Conservation (phyloP, 2,113 vertebrate genomes). For the Mesoclemmys tuberculata region DNA sequence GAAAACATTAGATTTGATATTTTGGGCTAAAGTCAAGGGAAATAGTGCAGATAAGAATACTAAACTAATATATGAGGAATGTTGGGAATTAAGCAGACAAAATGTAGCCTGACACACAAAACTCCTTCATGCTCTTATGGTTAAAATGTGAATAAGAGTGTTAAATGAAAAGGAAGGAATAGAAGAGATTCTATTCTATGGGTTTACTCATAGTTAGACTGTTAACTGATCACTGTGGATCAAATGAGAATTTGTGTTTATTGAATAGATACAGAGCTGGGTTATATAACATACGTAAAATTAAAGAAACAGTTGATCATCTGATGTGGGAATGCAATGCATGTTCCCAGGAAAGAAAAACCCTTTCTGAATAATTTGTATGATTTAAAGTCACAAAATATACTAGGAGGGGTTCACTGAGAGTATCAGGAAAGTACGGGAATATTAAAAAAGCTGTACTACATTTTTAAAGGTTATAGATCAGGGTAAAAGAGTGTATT, state of each 20-base stretch:
- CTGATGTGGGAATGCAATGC: background rate
- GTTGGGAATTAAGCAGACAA: background rate
- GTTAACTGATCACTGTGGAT: background rate
- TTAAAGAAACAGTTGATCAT: background rate
- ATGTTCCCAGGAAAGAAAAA: background rate
- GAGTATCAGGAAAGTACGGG: background rate
- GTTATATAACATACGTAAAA: background rate
- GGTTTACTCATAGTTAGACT: background rate
- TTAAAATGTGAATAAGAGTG: background rate
- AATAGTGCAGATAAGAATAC: background rate
- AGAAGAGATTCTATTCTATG: background rate
- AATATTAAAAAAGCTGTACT: background rate
- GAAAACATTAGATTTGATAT: background rate
- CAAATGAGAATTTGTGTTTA: background rate
- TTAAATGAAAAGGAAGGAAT: background rate
- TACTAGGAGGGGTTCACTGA: background rate
- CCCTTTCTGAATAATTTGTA: background rate
- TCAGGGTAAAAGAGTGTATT: background rate
- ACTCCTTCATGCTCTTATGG: background rate
- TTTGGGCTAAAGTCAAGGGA: background rate
- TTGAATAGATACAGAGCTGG: background rate
- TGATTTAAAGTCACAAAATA: background rate
- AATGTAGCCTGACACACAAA: background rate
- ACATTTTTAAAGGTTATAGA: background rate
- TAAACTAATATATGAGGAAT: background rate